A percentile compares a stretch with the other conserved stretches of the same genome.
These are phyloP conservation scores for Lagocephalus sceleratus DNA, from an alignment of 2,797 vertebrate genomes.

Conservation along the genomic window DNA sequence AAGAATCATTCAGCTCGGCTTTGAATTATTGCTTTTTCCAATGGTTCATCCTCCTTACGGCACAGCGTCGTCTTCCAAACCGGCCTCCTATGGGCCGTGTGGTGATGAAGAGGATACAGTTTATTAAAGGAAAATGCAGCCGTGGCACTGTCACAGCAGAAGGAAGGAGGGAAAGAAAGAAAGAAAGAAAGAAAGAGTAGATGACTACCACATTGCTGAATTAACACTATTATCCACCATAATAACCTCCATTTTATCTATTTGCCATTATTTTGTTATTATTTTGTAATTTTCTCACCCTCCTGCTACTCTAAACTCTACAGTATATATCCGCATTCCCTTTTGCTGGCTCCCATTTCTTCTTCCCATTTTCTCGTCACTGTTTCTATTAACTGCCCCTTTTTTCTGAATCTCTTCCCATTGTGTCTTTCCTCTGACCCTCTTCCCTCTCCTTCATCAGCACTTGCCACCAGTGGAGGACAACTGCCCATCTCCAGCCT, in stretches of 20 bases:
- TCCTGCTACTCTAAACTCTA: slow-evolving; percentile 2
- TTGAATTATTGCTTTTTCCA: slow-evolving; percentile 49
- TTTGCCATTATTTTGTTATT: no score
- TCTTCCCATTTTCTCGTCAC: neutral
- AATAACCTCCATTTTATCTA: no score
- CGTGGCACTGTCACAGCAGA: slow-evolving; percentile 34
- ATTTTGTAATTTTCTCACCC: neutral
- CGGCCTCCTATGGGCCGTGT: slow-evolving; percentile 47
- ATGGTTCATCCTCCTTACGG: slow-evolving; percentile 9
- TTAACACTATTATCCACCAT: no score
- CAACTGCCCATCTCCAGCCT: slow-evolving; percentile 85
- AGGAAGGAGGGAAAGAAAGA: slow-evolving; percentile 12
- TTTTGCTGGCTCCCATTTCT: neutral
- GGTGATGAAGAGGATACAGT: slow-evolving; percentile 61
- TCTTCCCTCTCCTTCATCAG: slow-evolving; percentile 55
- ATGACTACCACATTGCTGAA: no score
- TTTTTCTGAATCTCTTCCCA: neutral
- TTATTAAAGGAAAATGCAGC: slow-evolving; percentile 55
- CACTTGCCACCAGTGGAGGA: slow-evolving; percentile 84
- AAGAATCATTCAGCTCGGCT: slow-evolving; percentile 37
- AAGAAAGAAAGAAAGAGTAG: slow-evolving; percentile 23
- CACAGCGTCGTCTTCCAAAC: slow-evolving; percentile 17
- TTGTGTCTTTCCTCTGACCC: neutral
- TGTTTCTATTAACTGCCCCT: neutral
- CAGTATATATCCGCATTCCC: no score